Conservation (phyloP, 2,888 invertebrate genomes). For the Parascotia fuliginaria region DNA sequence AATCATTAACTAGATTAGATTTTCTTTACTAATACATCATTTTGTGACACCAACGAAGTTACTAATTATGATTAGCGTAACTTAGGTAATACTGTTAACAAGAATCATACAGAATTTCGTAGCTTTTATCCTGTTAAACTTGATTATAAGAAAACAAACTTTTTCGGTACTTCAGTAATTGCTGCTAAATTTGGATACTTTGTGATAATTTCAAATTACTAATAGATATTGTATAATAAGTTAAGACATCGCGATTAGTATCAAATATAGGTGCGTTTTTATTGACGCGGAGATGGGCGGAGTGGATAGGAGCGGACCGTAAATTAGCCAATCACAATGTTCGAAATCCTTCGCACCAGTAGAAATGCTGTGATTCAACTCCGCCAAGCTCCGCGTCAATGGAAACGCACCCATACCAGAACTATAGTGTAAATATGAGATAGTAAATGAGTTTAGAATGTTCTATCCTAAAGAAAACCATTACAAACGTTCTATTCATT, state of each 20-base stretch:
- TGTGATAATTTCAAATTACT: not conserved
- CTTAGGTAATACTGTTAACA: conserved; percentile 11
- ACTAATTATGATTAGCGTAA: conserved; percentile 38
- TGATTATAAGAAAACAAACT: not conserved
- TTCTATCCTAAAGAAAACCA: no score
- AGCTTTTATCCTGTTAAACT: conserved; percentile 18
- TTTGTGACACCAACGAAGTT: conserved; percentile 42
- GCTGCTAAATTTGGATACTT: not conserved
- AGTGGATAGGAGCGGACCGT: no score
- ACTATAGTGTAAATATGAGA: not conserved
- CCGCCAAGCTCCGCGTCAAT: no score
- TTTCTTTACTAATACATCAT: conserved; percentile 48
- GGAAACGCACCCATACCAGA: no score
- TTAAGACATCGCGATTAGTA: no score
- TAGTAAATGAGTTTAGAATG: not conserved
- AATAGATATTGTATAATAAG: no score
- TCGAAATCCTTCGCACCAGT: no score
- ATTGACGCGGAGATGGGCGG: no score
- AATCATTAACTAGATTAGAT: conserved; percentile 68
- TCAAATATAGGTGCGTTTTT: no score
- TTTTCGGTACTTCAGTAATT: not conserved
- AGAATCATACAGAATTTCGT: not conserved
- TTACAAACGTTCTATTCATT: no score
- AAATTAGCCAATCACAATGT: no score
- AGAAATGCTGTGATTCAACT: no score